These are phyloP conservation scores for honey bee (Apis mellifera) DNA, from an alignment of 1,140 invertebrate species.

Conservation along the genomic window Amel_HAv3.1 CM009936.2:11882501-11883000, in stretches of 20 bases:
- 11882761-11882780: not conserved
- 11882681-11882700: constrained; percentile 20
- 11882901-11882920: too few species aligned
- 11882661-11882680: constrained; percentile 22
- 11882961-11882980: too few species aligned
- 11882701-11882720: not conserved
- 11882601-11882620: constrained; percentile 63
- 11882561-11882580: constrained; percentile 72
- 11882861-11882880: too few species aligned
- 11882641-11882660: not conserved
- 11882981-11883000: too few species aligned
- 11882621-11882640: not conserved
- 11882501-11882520: constrained; percentile 62
- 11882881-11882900: too few species aligned
- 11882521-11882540: constrained; percentile 49
- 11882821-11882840: too few species aligned
- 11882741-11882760: not conserved
- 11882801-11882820: not conserved
- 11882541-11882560: constrained; percentile 66
- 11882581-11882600: constrained; percentile 65
- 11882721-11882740: not conserved
- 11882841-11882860: too few species aligned
- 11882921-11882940: too few species aligned
- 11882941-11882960: too few species aligned
- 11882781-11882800: not conserved